Base-by-base conservation (phyloP, 92 coral and sea anemone genomes). In the Zoanthus sociatus region DNA sequence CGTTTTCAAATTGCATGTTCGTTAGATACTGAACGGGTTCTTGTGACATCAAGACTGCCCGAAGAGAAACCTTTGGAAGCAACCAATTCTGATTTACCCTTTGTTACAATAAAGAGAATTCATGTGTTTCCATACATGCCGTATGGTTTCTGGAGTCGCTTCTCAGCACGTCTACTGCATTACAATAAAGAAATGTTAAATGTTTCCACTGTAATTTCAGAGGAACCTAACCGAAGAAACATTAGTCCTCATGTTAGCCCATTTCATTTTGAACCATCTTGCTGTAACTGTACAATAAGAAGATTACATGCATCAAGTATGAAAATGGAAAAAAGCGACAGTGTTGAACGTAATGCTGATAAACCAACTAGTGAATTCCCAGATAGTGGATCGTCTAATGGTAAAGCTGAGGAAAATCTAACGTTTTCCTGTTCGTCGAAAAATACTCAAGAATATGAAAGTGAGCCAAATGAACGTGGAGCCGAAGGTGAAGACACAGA, bases 1-100 rank as follows among this genome's bases (percentile, higher is more conserved):
- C 93, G 98, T 26, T 97, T 97, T 83, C 99, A 97, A 83, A 94
- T 97, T 76, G 99, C 97, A 3, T 95, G 98, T 79, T 94, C 96
- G 20, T 84, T 97, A 61, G 99, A 95, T 78, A 94, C 89, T n/a
- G 87, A 93, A 47, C 95, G 99, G 26, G 93, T 97, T 45, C 94
- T 97, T 48, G 93, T 97, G 12, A 98, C 99, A 17, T 97, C 99
- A n/a, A 97, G 94, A 73, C 88, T 97, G 16, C 98, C 98, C 9
- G 98, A 90, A 51, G 76, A 89, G 77, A 90, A 91, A 87, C 99
- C 99, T 45, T 68, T 71, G 4, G 93, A 89, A 47, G 95, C 91
- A 37, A 91, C 92, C 44, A 91, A 89, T 74, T 46, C 72, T 9
- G 77, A 89, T 48, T 83, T 97, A 3, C 97, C 91, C 12, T 97